phyloP scores from a whole-genome alignment of 2,113 vertebrate species.

The Loxodonta africana region DNA sequence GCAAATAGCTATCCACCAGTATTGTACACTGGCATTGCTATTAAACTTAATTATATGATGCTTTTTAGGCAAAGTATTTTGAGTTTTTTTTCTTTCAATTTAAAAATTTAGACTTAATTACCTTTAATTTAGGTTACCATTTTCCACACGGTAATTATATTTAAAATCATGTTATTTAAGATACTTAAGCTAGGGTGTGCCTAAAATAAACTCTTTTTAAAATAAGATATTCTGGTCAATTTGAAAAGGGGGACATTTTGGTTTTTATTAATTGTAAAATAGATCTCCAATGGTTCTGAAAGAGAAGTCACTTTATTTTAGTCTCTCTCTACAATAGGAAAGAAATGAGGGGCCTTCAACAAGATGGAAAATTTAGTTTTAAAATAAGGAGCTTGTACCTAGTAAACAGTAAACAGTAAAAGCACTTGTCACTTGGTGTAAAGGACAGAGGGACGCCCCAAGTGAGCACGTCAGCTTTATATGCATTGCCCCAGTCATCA shows the following conservation, averaged over 20 bases:
- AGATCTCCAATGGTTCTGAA: neutral
- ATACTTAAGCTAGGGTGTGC: neutral
- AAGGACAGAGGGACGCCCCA: neutral
- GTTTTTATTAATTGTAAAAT: conserved; percentile 27
- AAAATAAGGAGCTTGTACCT: neutral
- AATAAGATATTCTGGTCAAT: neutral
- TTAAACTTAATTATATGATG: conserved; percentile 22
- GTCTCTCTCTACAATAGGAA: neutral
- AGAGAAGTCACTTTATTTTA: neutral
- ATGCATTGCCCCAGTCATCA: neutral
- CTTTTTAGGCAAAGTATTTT: conserved; percentile 35
- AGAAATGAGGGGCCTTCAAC: neutral
- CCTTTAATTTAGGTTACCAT: neutral
- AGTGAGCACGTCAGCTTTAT: neutral
- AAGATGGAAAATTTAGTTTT: conserved; percentile 16
- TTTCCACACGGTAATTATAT: neutral
- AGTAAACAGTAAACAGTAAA: neutral
- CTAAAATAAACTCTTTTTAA: neutral
- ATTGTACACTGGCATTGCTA: neutral
- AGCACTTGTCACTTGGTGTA: neutral
- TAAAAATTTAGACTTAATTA: neutral
- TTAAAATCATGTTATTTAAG: neutral
- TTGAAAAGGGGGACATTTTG: neutral
- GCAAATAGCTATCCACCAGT: neutral
- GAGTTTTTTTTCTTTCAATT: neutral